These are phyloP conservation scores for Microctenopoma lineatum DNA, from an alignment of 2,797 vertebrate genomes.

Conservation along the genomic window DNA sequence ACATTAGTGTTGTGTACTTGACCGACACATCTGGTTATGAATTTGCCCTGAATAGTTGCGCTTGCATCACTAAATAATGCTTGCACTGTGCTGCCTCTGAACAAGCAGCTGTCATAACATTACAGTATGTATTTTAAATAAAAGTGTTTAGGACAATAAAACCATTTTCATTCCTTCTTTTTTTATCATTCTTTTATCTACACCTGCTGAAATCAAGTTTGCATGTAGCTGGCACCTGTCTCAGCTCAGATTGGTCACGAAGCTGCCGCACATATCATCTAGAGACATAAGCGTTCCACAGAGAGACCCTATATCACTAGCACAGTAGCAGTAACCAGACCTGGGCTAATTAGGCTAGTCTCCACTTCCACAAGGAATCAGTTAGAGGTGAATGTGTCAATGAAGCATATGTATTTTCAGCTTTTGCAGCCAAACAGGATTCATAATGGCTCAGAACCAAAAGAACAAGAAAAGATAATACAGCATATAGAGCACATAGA, in stretches of 20 bases:
- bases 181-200: not conserved
- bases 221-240: not conserved
- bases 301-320: no score
- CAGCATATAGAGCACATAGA: not conserved
- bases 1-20: not conserved
- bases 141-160: constrained; percentile 57
- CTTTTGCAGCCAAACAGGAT: constrained; percentile 10
- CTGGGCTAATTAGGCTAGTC: constrained; percentile 12
- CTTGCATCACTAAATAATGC: constrained; percentile 65
- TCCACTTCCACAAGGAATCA: constrained; percentile 32
- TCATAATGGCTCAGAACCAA: not conserved
- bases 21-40: constrained; percentile 9
- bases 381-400: constrained; percentile 66
- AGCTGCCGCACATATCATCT: not conserved
- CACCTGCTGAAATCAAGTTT: not conserved
- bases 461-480: no score
- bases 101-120: constrained; percentile 62
- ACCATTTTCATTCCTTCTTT: not conserved
- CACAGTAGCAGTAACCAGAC: not conserved
- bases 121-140: constrained; percentile 75
- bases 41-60: constrained; percentile 58
- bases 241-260: not conserved
- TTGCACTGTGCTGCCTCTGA: constrained; percentile 67
- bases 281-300: not conserved
- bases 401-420: constrained; percentile 38